These are phyloP conservation scores for Cherax destructor DNA, from an alignment of 1,140 invertebrate genomes.

Conservation along the genomic window DNA sequence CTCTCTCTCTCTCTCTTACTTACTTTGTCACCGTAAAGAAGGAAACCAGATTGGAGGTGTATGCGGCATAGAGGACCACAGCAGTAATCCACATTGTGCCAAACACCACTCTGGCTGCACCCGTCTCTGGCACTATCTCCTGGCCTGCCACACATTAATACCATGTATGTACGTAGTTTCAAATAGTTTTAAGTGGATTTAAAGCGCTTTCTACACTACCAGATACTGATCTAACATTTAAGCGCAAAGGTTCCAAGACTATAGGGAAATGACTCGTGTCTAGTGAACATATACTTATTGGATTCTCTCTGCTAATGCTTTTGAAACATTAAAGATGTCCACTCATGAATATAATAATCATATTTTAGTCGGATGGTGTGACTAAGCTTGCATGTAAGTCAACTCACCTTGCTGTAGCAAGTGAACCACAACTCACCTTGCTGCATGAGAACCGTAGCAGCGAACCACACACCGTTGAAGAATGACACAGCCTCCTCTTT, in stretches of 20 bases:
- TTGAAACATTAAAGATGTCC: no score
- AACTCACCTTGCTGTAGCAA: constrained; percentile 59
- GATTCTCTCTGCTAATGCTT: no score
- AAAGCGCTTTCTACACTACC: no score
- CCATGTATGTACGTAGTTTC: no score
- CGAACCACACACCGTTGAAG: constrained; percentile 35
- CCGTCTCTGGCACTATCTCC: constrained; percentile 43
- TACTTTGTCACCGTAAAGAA: constrained; percentile 69
- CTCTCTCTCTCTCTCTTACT: constrained; percentile 11
- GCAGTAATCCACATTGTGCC: constrained; percentile 58
- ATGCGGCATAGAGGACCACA: constrained; percentile 69
- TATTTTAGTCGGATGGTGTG: no score
- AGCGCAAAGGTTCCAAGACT: no score
- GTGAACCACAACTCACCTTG: constrained; percentile 56
- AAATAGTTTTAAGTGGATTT: no score
- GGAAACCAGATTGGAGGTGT: constrained; percentile 71
- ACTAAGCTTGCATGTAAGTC: no score
- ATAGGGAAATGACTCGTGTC: no score
- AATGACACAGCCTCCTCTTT: constrained; percentile 24
- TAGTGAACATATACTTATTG: no score
- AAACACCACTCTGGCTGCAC: constrained; percentile 56
- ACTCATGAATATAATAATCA: no score
- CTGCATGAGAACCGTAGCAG: constrained; percentile 48
- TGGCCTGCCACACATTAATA: constrained; percentile 39
- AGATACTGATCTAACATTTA: no score